These are phyloP conservation scores for Trachelus troglodyta DNA, from an alignment of 2,888 invertebrate species.

Conservation along the genomic window DNA sequence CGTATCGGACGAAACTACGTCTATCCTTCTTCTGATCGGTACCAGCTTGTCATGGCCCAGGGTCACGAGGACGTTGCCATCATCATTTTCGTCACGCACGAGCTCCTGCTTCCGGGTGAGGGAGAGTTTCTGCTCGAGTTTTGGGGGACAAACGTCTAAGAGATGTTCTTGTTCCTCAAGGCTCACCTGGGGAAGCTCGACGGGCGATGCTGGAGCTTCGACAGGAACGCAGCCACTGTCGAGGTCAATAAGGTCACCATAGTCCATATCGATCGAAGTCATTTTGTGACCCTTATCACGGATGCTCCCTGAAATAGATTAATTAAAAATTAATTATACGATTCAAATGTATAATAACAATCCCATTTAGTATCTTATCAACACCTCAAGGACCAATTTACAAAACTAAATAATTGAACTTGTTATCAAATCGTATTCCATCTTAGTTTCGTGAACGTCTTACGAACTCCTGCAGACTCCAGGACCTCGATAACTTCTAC, in stretches of 20 bases:
- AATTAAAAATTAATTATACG: neutral
- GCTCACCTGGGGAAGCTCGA: slow-evolving; percentile 35
- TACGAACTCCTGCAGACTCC: too few species aligned
- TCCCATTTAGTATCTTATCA: too few species aligned
- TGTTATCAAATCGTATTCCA: too few species aligned
- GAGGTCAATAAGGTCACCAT: slow-evolving; percentile 60
- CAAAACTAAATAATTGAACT: too few species aligned
- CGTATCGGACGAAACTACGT: slow-evolving; percentile 62
- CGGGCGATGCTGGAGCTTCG: slow-evolving; percentile 13
- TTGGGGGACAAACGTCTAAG: slow-evolving; percentile 60
- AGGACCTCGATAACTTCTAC: too few species aligned
- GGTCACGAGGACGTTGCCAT: slow-evolving; percentile 54
- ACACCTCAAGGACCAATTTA: too few species aligned
- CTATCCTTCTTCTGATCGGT: slow-evolving; percentile 57
- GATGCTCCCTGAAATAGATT: neutral
- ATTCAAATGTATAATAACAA: too few species aligned
- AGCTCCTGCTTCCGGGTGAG: slow-evolving; percentile 48
- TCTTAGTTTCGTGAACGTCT: too few species aligned
- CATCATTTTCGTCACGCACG: slow-evolving; percentile 34
- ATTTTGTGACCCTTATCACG: slow-evolving; percentile 36
- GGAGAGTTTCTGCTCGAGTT: slow-evolving; percentile 60
- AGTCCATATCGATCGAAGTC: slow-evolving; percentile 46
- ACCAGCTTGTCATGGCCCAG: slow-evolving; percentile 61
- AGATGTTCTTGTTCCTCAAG: slow-evolving; percentile 62
- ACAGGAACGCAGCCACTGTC: slow-evolving; percentile 42